These are phyloP conservation scores for Tachycineta bicolor DNA, from an alignment of 2,113 vertebrate genomes.

Conservation along the genomic window DNA sequence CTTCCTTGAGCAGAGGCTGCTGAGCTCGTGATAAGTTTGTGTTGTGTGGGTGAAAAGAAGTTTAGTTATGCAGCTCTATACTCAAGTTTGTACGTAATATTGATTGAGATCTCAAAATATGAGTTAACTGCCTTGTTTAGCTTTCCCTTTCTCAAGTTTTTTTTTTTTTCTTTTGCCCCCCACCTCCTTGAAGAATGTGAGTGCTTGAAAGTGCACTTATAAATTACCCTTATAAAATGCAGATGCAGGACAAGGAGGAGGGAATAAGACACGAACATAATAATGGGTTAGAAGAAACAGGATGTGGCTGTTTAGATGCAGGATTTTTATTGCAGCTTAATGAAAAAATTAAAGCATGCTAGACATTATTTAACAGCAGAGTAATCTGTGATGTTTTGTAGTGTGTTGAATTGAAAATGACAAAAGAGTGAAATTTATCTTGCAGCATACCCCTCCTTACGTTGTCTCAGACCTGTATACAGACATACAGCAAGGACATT, in stretches of 20 bases:
- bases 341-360: neutral
- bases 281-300: neutral
- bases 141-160: neutral
- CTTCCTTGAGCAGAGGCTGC: neutral
- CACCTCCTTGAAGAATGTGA: neutral
- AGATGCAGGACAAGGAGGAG: neutral
- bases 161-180: neutral
- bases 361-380: neutral
- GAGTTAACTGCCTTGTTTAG: neutral
- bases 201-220: neutral
- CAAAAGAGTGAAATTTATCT: conserved; percentile 8
- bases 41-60: neutral
- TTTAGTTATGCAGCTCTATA: neutral
- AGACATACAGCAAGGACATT: conserved; percentile 87
- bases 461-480: conserved; percentile 85
- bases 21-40: neutral
- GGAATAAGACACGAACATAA: neutral
- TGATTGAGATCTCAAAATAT: neutral
- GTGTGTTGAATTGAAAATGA: neutral
- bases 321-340: neutral
- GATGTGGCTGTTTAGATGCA: neutral
- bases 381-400: neutral
- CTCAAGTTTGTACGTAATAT: neutral
- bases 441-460: conserved; percentile 83
- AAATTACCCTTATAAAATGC: neutral